Conservation (phyloP, 2,888 invertebrate genomes). For the Scaptomyza flava region DNA sequence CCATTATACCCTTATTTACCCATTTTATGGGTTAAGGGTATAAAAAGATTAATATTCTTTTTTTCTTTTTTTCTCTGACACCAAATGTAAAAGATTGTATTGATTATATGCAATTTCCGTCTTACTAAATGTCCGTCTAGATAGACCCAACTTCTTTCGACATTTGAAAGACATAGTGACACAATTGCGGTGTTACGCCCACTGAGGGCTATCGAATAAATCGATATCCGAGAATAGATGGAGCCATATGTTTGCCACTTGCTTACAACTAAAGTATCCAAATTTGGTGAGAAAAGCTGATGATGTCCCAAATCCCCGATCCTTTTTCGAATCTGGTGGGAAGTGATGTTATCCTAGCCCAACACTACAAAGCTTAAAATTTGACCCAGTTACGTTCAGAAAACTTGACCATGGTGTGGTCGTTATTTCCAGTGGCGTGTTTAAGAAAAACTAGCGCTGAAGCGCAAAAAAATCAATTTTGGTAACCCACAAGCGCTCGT, state of each 20-base stretch:
- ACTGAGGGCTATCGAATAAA: neutral
- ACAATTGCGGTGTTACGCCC: neutral
- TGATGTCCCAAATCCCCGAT: no score
- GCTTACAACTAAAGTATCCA: neutral
- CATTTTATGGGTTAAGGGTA: no score
- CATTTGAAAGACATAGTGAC: no score
- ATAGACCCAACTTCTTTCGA: neutral
- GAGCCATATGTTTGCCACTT: neutral
- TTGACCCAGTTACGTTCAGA: no score
- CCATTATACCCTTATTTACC: no score
- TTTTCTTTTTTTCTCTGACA: slow-evolving; percentile 5
- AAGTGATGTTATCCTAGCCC: no score
- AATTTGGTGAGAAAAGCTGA: neutral
- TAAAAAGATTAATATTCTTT: no score
- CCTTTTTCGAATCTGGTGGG: no score
- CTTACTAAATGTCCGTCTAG: neutral
- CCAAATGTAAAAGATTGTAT: no score
- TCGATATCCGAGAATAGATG: neutral
- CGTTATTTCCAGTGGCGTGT: neutral
- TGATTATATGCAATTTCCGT: neutral
- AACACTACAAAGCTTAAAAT: no score
- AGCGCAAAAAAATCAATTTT: slow-evolving; percentile 18
- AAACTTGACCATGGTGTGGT: neutral
- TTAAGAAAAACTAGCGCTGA: neutral
- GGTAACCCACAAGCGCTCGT: slow-evolving; percentile 9